A percentile compares a stretch with the other conserved stretches of the same genome.
Evolutionary conservation across 1,140 invertebrate genomes (phyloP).

Genomic region (Pentalonia nigronervosa): DNA sequence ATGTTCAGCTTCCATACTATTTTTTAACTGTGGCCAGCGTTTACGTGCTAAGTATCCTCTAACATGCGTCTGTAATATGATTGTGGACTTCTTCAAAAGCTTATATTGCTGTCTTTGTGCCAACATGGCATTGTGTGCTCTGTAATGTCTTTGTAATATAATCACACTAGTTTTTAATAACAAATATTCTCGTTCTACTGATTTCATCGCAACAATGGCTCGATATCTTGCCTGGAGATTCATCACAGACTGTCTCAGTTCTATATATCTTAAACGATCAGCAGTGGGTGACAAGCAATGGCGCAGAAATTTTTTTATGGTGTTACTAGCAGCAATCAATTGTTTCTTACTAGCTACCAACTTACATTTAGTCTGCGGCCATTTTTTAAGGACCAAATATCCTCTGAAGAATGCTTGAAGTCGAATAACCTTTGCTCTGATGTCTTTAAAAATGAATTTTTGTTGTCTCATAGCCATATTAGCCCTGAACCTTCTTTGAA

Average conservation of each 20-base stretch:
- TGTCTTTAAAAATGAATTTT: conserved; percentile 61
- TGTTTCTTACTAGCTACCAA: neutral
- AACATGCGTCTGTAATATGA: neutral
- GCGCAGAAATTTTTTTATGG: conserved; percentile 62
- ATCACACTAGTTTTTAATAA: conserved; percentile 66
- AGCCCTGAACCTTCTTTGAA: conserved; percentile 69
- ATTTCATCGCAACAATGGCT: conserved; percentile 62
- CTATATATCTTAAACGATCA: conserved; percentile 63
- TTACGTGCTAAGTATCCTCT: neutral
- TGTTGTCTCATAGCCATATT: conserved; percentile 65
- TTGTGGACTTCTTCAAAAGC: neutral
- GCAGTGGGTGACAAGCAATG: neutral
- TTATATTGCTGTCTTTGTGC: conserved; percentile 62
- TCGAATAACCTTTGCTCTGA: conserved; percentile 63
- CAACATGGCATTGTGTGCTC: conserved; percentile 61
- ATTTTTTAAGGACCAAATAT: conserved; percentile 20
- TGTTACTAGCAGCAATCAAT: conserved; percentile 53
- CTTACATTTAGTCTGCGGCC: neutral
- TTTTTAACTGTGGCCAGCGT: conserved; percentile 8
- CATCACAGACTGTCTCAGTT: conserved; percentile 63
- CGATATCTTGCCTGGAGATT: conserved; percentile 66
- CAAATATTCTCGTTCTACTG: conserved; percentile 45
- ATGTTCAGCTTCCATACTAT: neutral
- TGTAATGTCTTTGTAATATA: conserved; percentile 69
- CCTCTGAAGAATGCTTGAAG: conserved; percentile 59